Base-by-base conservation (phyloP, 37 sponge, comb jelly and placozoan species). In the Chondrosia reniformis region DNA sequence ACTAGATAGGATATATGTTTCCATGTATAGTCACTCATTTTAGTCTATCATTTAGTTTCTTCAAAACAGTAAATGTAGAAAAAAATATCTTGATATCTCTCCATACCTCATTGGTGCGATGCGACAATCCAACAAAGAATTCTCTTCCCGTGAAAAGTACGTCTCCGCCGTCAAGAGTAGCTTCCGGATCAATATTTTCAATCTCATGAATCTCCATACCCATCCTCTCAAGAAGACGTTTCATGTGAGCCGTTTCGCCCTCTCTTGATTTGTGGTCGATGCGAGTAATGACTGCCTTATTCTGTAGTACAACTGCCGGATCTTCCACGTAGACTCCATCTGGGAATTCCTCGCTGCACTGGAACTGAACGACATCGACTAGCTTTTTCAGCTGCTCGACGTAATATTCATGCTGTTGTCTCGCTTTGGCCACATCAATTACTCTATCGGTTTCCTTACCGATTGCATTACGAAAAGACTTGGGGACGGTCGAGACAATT, bases 291-390 rank as follows among this genome's bases (percentile, higher is more conserved):
- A 94, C 58, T 19, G 94, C 94, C 41, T 73, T 83, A 24, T 62
- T 75, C 34, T 40, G 62, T 44, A 78, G 84, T 69, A 94, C 94
- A 15, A 91, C 86, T 19, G 64, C 88, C 30, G 92, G 83, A 37
- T 94, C 94, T 54, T 94, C 94, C 38, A 94, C 92, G 79, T 91
- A 94, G 42, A 91, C 91, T 66, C 88, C 86, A 78, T 94, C 94
- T 0, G 94, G 94, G 38, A 73, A 84, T 10, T n/a, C 15, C 17
- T 89, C 52, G 52, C 52, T 49, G 52, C 15, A 15, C 52, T 49
- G 52, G 52, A 10, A 10, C 52, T 19, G 52, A 15, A 19, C 52
- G 15, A 49, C 52, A 10, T 49, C 15, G 52, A 15, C 52, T 15
- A 49, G 46, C 22, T 81, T 34, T 45, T 72, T 40, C 65, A 88